These are phyloP conservation scores for Gymnocheta viridis DNA, from an alignment of 2,888 invertebrate genomes.

Conservation along the genomic window DNA sequence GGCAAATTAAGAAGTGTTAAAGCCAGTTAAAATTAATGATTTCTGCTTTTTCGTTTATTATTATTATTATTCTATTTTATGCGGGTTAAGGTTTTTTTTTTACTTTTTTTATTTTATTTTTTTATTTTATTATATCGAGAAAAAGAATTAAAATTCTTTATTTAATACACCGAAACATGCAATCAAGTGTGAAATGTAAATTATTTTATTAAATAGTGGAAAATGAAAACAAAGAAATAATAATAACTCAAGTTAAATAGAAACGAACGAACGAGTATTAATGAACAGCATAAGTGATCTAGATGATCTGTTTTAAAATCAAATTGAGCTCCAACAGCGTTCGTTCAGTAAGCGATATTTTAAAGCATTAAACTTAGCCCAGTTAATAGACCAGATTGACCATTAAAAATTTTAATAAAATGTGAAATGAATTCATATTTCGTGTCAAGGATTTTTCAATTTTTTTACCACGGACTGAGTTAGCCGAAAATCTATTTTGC, in stretches of 20 bases:
- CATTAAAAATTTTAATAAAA: no score
- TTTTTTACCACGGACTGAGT: no score
- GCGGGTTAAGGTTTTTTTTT: conserved; percentile 18
- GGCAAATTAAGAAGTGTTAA: conserved; percentile 29
- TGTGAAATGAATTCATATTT: no score
- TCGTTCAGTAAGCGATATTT: no score
- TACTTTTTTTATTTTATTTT: background rate
- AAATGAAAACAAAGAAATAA: no score
- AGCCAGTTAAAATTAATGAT: background rate
- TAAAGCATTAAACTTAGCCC: no score
- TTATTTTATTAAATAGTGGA: conserved; percentile 9
- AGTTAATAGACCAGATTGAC: no score
- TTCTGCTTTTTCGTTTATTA: background rate
- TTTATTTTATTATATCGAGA: background rate
- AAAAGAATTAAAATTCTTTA: conserved; percentile 3
- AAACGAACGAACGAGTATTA: background rate
- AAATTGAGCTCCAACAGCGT: no score
- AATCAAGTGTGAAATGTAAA: conserved; percentile 13
- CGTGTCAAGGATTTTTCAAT: no score
- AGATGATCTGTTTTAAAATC: no score
- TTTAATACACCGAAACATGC: background rate
- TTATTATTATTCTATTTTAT: conserved; percentile 22
- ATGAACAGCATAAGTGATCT: background rate
- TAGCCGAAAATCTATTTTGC: no score
- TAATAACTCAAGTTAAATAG: background rate